phyloP scores from a whole-genome alignment of 2,888 invertebrate genomes.

The Palloptera scutellata region DNA sequence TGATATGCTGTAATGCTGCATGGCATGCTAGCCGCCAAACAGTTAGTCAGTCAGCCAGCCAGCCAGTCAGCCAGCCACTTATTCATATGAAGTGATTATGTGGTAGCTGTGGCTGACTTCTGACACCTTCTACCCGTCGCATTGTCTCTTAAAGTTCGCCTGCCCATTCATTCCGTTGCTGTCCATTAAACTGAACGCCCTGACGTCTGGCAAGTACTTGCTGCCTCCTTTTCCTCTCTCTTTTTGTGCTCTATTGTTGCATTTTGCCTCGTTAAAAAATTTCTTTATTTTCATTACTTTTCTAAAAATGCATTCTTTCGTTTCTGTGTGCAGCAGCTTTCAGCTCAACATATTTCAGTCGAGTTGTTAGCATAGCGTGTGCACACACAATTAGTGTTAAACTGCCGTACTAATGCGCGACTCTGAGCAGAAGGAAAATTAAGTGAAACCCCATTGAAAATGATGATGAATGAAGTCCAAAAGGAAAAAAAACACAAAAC shows the following conservation, averaged over 20 bases:
- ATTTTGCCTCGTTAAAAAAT: neutral
- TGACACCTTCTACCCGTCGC: too few relatives aligned
- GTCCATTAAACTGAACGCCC: too few relatives aligned
- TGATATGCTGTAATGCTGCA: neutral
- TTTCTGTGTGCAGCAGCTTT: neutral
- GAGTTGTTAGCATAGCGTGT: constrained; percentile 6
- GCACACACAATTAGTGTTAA: constrained; percentile 10
- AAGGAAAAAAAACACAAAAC: too few relatives aligned
- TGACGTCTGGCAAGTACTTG: too few relatives aligned
- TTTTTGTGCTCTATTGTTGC: constrained; percentile 1
- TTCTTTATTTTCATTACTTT: neutral
- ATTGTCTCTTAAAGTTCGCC: too few relatives aligned
- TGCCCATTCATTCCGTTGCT: too few relatives aligned
- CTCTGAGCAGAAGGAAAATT: neutral
- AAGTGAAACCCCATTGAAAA: constrained; percentile 8
- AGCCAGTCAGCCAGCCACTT: too few relatives aligned
- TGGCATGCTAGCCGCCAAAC: too few relatives aligned
- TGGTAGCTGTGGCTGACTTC: too few relatives aligned
- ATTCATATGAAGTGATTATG: too few relatives aligned
- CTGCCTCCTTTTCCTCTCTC: too few relatives aligned
- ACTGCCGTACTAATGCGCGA: neutral
- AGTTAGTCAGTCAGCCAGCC: too few relatives aligned
- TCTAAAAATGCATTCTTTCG: neutral
- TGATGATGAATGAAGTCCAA: neutral
- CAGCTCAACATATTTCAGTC: neutral